These are phyloP conservation scores for Etheostoma cragini DNA, from an alignment of 2,113 vertebrate genomes.

Conservation along the genomic window DNA sequence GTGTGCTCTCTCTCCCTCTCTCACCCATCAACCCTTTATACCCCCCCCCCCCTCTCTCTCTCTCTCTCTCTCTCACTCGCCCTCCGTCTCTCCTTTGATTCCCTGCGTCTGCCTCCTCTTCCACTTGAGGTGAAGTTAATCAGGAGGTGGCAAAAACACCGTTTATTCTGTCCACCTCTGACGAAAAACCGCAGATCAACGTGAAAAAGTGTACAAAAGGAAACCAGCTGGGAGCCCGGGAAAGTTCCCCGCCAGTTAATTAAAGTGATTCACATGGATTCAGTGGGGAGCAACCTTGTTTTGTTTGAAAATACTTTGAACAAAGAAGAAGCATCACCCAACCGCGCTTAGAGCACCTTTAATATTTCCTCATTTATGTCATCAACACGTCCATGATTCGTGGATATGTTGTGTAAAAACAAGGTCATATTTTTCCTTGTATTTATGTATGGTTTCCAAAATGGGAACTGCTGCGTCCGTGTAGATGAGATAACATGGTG, in stretches of 20 bases:
- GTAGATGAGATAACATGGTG: too few relatives aligned
- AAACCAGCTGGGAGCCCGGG: conserved; percentile 8
- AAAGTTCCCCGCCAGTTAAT: conserved; percentile 13
- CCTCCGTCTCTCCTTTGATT: conserved; percentile 29
- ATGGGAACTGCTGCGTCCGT: too few relatives aligned
- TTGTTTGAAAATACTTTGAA: too few relatives aligned
- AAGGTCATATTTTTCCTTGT: too few relatives aligned
- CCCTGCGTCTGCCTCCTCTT: neutral
- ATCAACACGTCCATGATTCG: too few relatives aligned
- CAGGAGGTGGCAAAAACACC: conserved; percentile 31
- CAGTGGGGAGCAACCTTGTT: neutral
- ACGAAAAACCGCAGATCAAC: conserved; percentile 23
- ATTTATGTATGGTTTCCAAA: too few relatives aligned
- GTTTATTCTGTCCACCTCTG: neutral
- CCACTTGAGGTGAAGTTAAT: conserved; percentile 37
- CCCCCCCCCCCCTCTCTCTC: neutral
- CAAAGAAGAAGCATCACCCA: too few relatives aligned
- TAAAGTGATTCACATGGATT: conserved; percentile 15
- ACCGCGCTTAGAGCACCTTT: too few relatives aligned
- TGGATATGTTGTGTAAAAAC: too few relatives aligned
- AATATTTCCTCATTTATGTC: too few relatives aligned
- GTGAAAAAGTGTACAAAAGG: neutral
- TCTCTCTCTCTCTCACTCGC: conserved; percentile 9
- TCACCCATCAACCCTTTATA: neutral
- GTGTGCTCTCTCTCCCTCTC: neutral